Base-by-base conservation (phyloP, 2,888 invertebrate genomes). In the Asteroscopus sphinx region DNA sequence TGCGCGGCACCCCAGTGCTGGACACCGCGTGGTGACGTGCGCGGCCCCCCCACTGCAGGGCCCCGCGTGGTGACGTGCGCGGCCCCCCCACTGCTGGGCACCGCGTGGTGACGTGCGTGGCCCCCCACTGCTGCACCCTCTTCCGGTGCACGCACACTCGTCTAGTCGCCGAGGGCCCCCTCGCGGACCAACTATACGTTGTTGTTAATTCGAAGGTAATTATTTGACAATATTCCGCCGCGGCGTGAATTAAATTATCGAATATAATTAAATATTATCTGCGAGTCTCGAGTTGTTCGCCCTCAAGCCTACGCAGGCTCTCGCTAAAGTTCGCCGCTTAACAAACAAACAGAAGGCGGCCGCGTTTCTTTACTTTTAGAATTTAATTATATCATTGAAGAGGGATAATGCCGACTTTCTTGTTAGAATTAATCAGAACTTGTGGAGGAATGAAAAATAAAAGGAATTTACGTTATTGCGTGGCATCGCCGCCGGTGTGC, bases 351-450 rank as follows among this genome's bases (percentile, higher is more conserved):
- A 76, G 60, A 42, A 68, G 46, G 54, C 51, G 13, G 53, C 44
- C 47, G 46, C 41, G 26, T 41, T 70, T 68, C 62, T 72, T 65
- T 66, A 68, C 68, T 62, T 71, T 68, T 25, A 42, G 72, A 79
- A 79, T 80, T 73, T 75, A 77, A 80, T 82, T 79, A 81, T 73
- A 73, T 73, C 56, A 75, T 66, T 81, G 69, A 57, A 68, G 71
- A 75, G 73, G 59, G 61, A 74, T 75, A 68, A 78, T 51, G 47
- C 53, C 49, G 52, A 55, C 63, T 75, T 71, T 74, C 68, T 75
- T 76, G 65, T 74, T 67, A 39, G 73, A 80, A 80, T 80, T 77
- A 80, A 80, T 79, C 73, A 73, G 48, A 73, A 77, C 48, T 75
- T 57, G 46, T 17, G 49, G 40, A 56, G 41, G 57, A 71, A 71